Base-by-base conservation (phyloP, 2,113 vertebrate genomes). In the Hemibagrus wyckioides region DNA sequence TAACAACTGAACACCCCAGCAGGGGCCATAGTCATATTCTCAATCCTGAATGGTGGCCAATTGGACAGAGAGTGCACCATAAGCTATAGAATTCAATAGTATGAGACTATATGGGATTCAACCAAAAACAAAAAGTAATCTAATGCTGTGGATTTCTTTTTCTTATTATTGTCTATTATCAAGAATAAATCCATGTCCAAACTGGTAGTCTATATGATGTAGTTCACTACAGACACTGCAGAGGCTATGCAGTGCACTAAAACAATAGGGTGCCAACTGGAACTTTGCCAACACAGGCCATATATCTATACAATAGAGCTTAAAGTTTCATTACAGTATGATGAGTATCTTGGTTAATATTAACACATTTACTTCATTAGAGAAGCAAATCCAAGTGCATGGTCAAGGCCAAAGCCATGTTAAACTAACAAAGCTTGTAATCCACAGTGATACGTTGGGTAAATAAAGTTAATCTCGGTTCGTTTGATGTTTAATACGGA, bases 381-480 rank as follows among this genome's bases (percentile, higher is more conserved):
- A 59, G 33, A 57, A 59, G 21, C 10, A 41, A 41, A 59, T 81
- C 19, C 79, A 81, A 81, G 33, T 41, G 33, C 21, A 57, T 8
- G 33, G 79, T 56, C 77, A 80, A 57, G 77, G 76, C 76, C 48
- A 54, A 54, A 54, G 48, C 44, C 25, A 44, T 79, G 33, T 36
- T 36, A 54, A 56, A 54, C 50, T 56, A 80, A 54, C n/a, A 30
- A 36, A 36, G 33, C 52, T 39, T 59, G 11, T 59, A 25, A 52
- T 52, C 21, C 56, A 80, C 36, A 39, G 54, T 25, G 21, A 80
- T 57, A 57, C 2, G 5, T 15, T 80, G 21, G 21, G 54, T 36
- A 80, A 80, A 80, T 80, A 80, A 57, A 80, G 19, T 56, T 30
- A 79, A 52, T 57, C 28, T 54, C 19, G 28, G 54, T 39, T 28